Evolutionary conservation across 2,797 vertebrate genomes (phyloP).

Genomic region (Brachyalestes nurse): DNA sequence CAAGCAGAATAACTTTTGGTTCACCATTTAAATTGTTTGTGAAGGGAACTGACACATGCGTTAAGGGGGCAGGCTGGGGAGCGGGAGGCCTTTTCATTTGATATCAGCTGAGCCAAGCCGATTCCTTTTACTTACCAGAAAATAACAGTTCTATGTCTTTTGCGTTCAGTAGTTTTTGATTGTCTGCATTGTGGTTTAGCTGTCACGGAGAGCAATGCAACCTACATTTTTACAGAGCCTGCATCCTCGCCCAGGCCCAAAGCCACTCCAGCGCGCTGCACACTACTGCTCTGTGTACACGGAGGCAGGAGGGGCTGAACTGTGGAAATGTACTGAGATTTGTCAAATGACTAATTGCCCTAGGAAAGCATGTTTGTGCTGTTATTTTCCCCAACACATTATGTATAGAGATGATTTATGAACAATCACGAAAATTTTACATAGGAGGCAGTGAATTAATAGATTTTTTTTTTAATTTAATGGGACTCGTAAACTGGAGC

Average conservation of each 20-base stretch:
- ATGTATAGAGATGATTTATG: constrained; percentile 40
- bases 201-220: not conserved
- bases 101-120: not conserved
- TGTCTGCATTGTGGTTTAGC: not conserved
- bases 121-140: not conserved
- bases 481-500: constrained; percentile 42
- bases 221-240: not conserved
- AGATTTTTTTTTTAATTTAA: constrained; percentile 18
- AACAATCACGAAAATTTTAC: constrained; percentile 31
- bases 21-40: constrained; percentile 13
- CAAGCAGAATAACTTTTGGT: not conserved
- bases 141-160: not conserved
- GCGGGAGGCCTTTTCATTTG: not conserved
- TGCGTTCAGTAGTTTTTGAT: not conserved
- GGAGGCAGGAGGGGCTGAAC: not conserved
- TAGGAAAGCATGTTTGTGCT: not conserved
- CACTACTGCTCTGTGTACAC: too few relatives aligned
- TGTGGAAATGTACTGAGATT: not conserved
- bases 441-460: constrained; percentile 40
- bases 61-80: not conserved
- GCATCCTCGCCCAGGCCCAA: not conserved
- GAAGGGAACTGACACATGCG: not conserved
- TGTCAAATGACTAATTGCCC: constrained; percentile 7
- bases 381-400: constrained; percentile 4
- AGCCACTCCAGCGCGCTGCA: not conserved